These are phyloP conservation scores for Lasioglossum vierecki DNA, from an alignment of 2,888 invertebrate species.

Conservation along the genomic window DNA sequence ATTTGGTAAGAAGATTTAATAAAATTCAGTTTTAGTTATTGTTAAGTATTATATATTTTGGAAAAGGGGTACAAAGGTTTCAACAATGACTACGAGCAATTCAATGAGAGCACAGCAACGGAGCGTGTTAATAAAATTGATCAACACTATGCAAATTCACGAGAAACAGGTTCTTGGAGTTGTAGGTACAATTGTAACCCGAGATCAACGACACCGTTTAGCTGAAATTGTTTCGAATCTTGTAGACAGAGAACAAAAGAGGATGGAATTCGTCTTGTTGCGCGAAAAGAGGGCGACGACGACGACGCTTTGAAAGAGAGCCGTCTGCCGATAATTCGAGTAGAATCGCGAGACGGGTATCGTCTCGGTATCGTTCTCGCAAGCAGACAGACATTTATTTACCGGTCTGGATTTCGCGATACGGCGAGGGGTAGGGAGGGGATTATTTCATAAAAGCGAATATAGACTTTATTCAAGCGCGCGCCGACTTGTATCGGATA, in stretches of 20 bases:
- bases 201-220: not conserved
- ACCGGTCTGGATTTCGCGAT: conserved; percentile 17
- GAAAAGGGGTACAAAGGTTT: too few relatives aligned
- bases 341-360: not conserved
- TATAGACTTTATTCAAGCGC: conserved; percentile 45
- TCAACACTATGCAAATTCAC: accelerated
- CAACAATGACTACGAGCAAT: not conserved
- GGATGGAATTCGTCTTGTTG: too few relatives aligned
- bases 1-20: too few relatives aligned
- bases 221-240: not conserved
- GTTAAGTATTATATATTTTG: too few relatives aligned
- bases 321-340: not conserved
- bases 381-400: conserved; percentile 23
- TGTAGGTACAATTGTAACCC: not conserved
- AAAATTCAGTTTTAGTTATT: too few relatives aligned
- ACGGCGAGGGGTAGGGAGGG: not conserved
- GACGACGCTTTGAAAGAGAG: not conserved
- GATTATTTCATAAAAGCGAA: conserved; percentile 33
- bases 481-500: conserved; percentile 23
- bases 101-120: not conserved
- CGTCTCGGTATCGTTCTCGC: not conserved
- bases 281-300: not conserved
- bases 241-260: not conserved
- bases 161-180: not conserved
- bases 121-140: not conserved